Evolutionary conservation across 1,140 invertebrate genomes (phyloP).

Genomic region (Tetragnatha versicolor): DNA sequence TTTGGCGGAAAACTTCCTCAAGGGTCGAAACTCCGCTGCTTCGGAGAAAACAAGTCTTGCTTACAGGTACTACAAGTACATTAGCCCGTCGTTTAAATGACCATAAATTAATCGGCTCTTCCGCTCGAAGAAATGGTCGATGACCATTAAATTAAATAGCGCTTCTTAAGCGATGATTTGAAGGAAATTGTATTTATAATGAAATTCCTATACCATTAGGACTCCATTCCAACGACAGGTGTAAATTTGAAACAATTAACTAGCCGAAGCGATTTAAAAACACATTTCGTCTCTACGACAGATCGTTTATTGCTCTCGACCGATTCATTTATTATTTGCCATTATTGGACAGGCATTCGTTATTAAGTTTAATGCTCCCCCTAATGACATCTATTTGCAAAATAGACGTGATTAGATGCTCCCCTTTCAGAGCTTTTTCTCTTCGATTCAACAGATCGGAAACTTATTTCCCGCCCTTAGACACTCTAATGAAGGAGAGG

Average conservation of each 20-base stretch:
- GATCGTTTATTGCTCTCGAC: constrained; percentile 32
- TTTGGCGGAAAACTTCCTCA: no score
- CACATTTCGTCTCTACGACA: constrained; percentile 20
- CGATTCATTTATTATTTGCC: constrained; percentile 52
- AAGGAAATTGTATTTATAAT: constrained; percentile 51
- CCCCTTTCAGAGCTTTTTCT: not conserved
- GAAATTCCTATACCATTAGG: constrained; percentile 55
- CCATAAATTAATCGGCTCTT: constrained; percentile 25
- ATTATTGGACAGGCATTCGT: constrained; percentile 41
- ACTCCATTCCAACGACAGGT: constrained; percentile 52
- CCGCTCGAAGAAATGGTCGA: not conserved
- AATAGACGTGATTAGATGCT: constrained; percentile 25
- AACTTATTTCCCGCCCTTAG: no score
- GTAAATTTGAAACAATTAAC: constrained; percentile 55
- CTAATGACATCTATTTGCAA: constrained; percentile 54
- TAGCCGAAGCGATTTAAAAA: constrained; percentile 24
- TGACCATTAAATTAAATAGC: constrained; percentile 46
- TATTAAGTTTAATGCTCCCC: constrained; percentile 53
- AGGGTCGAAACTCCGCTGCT: no score
- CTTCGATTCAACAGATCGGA: not conserved
- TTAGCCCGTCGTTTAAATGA: constrained; percentile 41
- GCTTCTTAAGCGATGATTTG: constrained; percentile 26
- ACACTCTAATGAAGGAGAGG: not conserved
- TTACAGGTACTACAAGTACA: constrained; percentile 2
- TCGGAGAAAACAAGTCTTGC: no score